These are phyloP conservation scores for Lasioglossum figueresi DNA, from an alignment of 2,888 invertebrate species.

Conservation along the genomic window DNA sequence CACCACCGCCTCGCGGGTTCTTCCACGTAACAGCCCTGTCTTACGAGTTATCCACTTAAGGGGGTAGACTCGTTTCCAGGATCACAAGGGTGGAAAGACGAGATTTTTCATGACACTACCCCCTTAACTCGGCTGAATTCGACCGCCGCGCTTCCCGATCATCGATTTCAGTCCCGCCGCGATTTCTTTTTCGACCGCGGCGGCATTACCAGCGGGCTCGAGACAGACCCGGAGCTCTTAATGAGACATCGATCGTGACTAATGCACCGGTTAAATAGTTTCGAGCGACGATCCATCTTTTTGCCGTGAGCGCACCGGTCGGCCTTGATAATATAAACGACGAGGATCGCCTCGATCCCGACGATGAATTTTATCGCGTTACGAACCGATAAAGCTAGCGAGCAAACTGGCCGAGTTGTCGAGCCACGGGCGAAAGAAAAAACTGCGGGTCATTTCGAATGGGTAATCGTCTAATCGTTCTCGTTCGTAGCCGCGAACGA, in stretches of 20 bases:
- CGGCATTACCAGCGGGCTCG: neutral
- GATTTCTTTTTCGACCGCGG: neutral
- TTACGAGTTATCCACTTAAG: constrained; percentile 34
- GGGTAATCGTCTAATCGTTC: neutral
- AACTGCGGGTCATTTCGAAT: neutral
- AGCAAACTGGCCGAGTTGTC: neutral
- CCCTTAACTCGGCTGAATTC: neutral
- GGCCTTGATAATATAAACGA: constrained; percentile 52
- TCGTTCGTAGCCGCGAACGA: neutral
- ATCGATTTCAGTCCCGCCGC: neutral
- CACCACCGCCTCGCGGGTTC: constrained; percentile 9
- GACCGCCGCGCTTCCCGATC: neutral
- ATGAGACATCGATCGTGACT: constrained; percentile 70
- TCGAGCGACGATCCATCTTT: constrained; percentile 61
- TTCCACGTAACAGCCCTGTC: constrained; percentile 30
- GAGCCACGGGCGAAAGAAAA: neutral
- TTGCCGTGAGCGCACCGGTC: constrained; percentile 50
- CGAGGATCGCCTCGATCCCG: constrained; percentile 24
- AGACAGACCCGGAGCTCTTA: constrained; percentile 62
- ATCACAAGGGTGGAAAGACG: too few relatives aligned
- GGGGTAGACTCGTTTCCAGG: too few relatives aligned
- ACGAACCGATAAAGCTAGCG: neutral
- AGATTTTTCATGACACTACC: too few relatives aligned
- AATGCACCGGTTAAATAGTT: constrained; percentile 70
- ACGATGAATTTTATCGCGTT: constrained; percentile 27